phyloP scores from a whole-genome alignment of 2,888 invertebrate genomes.

The Embidobia sp. region DNA sequence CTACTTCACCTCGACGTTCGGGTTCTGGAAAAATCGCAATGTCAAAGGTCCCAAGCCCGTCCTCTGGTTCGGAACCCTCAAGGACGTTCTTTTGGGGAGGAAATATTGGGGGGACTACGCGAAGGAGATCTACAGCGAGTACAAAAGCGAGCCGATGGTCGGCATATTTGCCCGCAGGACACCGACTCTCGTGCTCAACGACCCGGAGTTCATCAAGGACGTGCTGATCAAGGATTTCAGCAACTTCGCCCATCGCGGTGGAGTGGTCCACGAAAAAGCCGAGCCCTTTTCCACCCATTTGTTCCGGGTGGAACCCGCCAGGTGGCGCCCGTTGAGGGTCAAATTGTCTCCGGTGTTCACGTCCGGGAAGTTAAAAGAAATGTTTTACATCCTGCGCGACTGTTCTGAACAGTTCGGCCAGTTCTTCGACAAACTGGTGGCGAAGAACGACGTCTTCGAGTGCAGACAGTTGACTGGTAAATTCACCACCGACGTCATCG shows the following conservation, averaged over 20 bases:
- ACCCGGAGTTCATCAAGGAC: constrained; percentile 76
- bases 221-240: constrained; percentile 81
- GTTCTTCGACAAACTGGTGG: constrained; percentile 76
- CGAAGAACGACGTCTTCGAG: constrained; percentile 68
- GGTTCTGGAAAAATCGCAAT: constrained; percentile 80
- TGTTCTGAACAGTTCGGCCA: constrained; percentile 80
- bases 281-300: constrained; percentile 82
- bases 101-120: constrained; percentile 57
- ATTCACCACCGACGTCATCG: constrained; percentile 82
- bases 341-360: constrained; percentile 83
- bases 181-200: constrained; percentile 78
- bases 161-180: constrained; percentile 75
- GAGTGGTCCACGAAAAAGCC: constrained; percentile 76
- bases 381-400: constrained; percentile 81
- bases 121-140: constrained; percentile 45
- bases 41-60: constrained; percentile 78
- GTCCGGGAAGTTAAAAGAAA: constrained; percentile 82
- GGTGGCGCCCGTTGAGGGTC: constrained; percentile 82
- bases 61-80: constrained; percentile 80
- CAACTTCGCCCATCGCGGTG: constrained; percentile 71
- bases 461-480: constrained; percentile 77
- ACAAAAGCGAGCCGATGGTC: constrained; percentile 69
- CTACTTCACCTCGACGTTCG: constrained; percentile 18
- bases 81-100: constrained; percentile 60
- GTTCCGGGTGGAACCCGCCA: constrained; percentile 81